Percentiles rank a stretch among this genome's conserved stretches.
Conservation (phyloP, 2,888 invertebrate genomes). For the Drosophila testacea region DNA sequence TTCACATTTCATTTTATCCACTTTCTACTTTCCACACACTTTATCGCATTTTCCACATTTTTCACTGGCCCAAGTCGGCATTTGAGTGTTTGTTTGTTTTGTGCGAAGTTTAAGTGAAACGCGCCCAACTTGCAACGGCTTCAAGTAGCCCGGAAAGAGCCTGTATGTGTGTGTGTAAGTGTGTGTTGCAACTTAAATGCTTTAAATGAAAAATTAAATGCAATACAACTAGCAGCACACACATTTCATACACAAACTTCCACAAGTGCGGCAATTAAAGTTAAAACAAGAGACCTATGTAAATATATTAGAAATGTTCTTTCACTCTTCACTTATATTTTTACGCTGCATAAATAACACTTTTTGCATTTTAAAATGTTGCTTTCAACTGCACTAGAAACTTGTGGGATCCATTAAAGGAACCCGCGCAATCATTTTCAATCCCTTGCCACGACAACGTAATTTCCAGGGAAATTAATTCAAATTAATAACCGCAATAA, state of each 20-base stretch:
- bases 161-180: slow-evolving; percentile 21
- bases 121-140: slow-evolving; percentile 59
- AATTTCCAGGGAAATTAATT: slow-evolving; percentile 63
- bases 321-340: slow-evolving; percentile 3
- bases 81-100: slow-evolving; percentile 57
- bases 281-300: slow-evolving; percentile 16
- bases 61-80: slow-evolving; percentile 47
- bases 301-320: slow-evolving; percentile 14
- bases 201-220: slow-evolving; percentile 57
- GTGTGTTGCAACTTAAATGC: slow-evolving; percentile 48
- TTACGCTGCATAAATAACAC: background rate
- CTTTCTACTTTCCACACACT: slow-evolving; percentile 52
- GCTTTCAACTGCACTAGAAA: background rate
- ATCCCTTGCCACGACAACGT: slow-evolving; percentile 3
- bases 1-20: slow-evolving; percentile 28
- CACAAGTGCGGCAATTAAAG: slow-evolving; percentile 56
- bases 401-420: slow-evolving; percentile 19
- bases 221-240: slow-evolving; percentile 35
- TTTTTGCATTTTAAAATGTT: slow-evolving; percentile 6
- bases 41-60: slow-evolving; percentile 69
- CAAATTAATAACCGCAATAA: slow-evolving; percentile 67
- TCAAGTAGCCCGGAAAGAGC: slow-evolving; percentile 53
- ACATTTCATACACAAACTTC: slow-evolving; percentile 26
- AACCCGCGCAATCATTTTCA: slow-evolving; percentile 24
- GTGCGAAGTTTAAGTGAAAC: slow-evolving; percentile 64